Base-by-base conservation (phyloP, 2,888 invertebrate species). In the Hetaerina titia region DNA sequence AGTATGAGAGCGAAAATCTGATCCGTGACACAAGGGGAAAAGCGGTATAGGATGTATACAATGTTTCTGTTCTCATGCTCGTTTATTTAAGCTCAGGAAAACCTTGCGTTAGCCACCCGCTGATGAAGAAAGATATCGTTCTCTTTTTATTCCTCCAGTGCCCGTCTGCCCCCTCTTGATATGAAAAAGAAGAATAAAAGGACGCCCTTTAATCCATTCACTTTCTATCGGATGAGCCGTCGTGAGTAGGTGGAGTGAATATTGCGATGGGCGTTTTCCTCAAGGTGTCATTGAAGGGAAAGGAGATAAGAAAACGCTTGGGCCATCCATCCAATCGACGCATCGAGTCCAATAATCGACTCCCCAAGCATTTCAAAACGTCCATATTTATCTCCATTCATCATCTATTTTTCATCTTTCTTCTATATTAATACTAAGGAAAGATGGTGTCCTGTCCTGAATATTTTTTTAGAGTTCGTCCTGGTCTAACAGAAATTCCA, bases 321-420 rank as follows among this genome's bases (percentile, higher is more conserved):
- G 92, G 92, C n/a, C 92, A 92, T 92, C 69, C 92, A 92, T 92
- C 69, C 81, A 69, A 89, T 89, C 89, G 89, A 81, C 81, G 81
- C 56, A 74, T 92, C 57, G 64, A 92, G 69, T 64, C 69, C 69
- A 92, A 92, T 69, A 92, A 69, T 92, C 22, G 64, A 69, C 92
- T 92, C 92, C 92, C 22, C 92, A n/a, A 56, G 69, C 19, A 45
- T 45, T 90, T 13, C 90, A 19, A 63, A 22, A 45, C 69, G 56
- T 64, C 69, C 45, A 92, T 92, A 90, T 64, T 64, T 63, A 90
- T 90, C 90, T 90, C 69, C 69, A 92, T 92, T 92, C 45, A 69
- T 92, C 92, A 92, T 56, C 69, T 15, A 31, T 74, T 56, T 69
- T 56, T 69, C 69, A 22, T 90, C 92, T 56, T 22, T 17, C 74